Evolutionary conservation across 2,888 invertebrate genomes (phyloP).

Genomic region (Orthosia gracilis): DNA sequence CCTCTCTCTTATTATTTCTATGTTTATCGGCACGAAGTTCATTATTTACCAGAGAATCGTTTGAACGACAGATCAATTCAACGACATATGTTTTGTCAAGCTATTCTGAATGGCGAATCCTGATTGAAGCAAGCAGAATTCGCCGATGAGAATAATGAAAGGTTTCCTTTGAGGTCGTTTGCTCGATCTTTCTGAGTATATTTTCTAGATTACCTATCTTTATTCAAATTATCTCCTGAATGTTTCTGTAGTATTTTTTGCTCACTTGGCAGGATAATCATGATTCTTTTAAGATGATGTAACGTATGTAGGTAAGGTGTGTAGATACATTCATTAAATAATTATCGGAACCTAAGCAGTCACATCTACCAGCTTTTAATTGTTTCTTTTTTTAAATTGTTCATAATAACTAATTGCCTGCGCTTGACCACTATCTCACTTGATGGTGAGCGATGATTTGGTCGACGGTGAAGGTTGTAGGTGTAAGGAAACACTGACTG

Average conservation of each 20-base stretch:
- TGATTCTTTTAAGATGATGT: neutral
- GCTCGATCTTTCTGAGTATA: neutral
- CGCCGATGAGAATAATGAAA: neutral
- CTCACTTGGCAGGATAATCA: neutral
- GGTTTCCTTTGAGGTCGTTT: slow-evolving; percentile 8
- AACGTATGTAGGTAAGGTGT: too few species aligned
- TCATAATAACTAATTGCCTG: too few species aligned
- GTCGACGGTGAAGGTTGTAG: too few species aligned
- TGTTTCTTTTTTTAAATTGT: too few species aligned
- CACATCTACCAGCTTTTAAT: neutral
- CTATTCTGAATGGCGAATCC: neutral
- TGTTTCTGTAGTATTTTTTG: neutral
- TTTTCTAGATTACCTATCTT: neutral
- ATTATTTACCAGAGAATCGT: neutral
- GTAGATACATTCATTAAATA: neutral
- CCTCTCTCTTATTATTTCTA: neutral
- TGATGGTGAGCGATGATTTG: too few species aligned
- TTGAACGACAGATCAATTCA: slow-evolving; percentile 8
- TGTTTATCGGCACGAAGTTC: neutral
- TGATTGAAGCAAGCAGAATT: too few species aligned
- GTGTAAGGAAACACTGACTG: too few species aligned
- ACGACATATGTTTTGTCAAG: neutral
- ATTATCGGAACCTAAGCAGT: neutral
- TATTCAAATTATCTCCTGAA: neutral
- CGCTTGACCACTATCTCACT: too few species aligned